These are phyloP conservation scores for Darevskia nairensis DNA, from an alignment of 2,797 vertebrate species.

Conservation along the genomic window DNA sequence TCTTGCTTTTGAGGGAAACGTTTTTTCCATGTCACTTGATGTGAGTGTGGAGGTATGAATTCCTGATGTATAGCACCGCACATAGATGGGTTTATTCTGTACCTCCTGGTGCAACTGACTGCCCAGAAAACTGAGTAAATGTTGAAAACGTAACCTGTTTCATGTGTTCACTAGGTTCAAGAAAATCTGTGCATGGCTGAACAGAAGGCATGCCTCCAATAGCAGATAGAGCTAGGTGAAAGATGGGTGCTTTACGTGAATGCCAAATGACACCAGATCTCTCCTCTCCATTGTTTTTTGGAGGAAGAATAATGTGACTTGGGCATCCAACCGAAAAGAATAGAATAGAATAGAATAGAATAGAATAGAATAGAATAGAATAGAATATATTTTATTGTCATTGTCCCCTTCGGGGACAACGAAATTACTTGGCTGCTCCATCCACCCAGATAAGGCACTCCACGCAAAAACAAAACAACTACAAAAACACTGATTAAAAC, in stretches of 20 bases:
- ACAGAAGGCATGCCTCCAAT: neutral
- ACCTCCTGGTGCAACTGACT: neutral
- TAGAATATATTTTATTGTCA: too few species aligned
- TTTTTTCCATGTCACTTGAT: neutral
- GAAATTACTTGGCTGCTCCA: too few species aligned
- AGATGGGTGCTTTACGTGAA: neutral
- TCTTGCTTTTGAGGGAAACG: neutral
- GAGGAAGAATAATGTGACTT: neutral
- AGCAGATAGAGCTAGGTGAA: too few species aligned
- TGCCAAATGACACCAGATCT: neutral
- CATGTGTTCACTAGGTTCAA: neutral
- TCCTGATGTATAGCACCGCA: too few species aligned
- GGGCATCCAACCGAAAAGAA: neutral
- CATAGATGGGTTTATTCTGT: neutral
- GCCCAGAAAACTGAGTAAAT: neutral
- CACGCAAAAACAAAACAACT: too few species aligned
- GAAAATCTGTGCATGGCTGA: neutral
- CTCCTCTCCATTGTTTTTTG: neutral
- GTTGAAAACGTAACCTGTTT: neutral
- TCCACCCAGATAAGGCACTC: too few species aligned
- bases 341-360: too few species aligned
- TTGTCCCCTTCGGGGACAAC: too few species aligned
- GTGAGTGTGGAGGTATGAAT: too few species aligned
- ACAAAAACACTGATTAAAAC: too few species aligned
- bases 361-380: too few species aligned